Evolutionary conservation across 2,888 invertebrate genomes (phyloP).

Genomic region (Acrobasis repandana): DNA sequence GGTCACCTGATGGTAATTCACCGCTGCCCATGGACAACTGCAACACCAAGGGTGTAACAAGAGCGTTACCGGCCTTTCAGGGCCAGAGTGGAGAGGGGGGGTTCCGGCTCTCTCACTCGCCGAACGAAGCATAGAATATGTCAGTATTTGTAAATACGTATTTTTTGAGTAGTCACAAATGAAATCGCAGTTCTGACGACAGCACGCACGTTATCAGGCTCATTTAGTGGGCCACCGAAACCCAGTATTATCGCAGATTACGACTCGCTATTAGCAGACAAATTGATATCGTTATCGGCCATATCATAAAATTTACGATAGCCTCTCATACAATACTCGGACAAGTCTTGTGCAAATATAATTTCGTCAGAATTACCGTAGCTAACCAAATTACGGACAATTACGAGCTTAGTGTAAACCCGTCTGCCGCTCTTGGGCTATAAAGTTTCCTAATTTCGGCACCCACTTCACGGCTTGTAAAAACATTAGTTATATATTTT

Average conservation of each 20-base stretch:
- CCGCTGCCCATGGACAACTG: too few relatives aligned
- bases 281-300: slow-evolving; percentile 69
- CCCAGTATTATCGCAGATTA: slow-evolving; percentile 59
- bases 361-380: slow-evolving; percentile 43
- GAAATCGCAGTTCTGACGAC: slow-evolving; percentile 17
- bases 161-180: slow-evolving; percentile 18
- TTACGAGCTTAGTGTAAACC: slow-evolving; percentile 13
- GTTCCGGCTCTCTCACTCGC: too few relatives aligned
- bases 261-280: slow-evolving; percentile 58
- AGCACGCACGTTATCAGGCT: slow-evolving; percentile 53
- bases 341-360: slow-evolving; percentile 72
- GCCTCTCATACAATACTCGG: slow-evolving; percentile 55
- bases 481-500: too few relatives aligned
- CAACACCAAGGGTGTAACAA: too few relatives aligned
- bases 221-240: slow-evolving; percentile 60
- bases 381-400: slow-evolving; percentile 20
- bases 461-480: background rate
- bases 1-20: too few relatives aligned
- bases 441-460: slow-evolving; percentile 14
- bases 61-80: too few relatives aligned
- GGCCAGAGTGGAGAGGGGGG: too few relatives aligned
- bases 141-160: background rate
- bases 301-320: slow-evolving; percentile 73
- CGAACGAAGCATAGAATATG: too few relatives aligned
- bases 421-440: background rate